These are phyloP conservation scores for Anolis sagrei DNA, from an alignment of 2,113 vertebrate species.

Conservation along the genomic window DNA sequence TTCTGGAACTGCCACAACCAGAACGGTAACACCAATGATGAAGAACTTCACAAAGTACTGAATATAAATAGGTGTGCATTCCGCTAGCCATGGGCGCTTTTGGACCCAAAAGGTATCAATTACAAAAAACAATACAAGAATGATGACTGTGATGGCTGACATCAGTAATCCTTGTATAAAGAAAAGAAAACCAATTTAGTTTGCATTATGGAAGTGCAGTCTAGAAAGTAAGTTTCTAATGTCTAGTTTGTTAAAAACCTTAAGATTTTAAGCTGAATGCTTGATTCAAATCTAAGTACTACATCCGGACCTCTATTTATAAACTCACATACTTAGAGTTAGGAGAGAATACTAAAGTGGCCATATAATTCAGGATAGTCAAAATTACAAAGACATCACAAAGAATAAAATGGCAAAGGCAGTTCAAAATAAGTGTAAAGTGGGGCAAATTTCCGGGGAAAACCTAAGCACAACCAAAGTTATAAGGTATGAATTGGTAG, in stretches of 20 bases:
- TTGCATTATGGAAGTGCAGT: neutral
- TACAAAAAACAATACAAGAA: slow-evolving; percentile 95
- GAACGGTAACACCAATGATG: slow-evolving; percentile 97
- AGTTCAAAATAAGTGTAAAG: neutral
- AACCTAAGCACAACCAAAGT: neutral
- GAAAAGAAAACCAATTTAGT: slow-evolving; percentile 42
- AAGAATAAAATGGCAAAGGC: neutral
- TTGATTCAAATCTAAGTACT: neutral
- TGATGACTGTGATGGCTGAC: slow-evolving; percentile 98
- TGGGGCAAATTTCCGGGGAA: neutral
- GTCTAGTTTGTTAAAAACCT: neutral
- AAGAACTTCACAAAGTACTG: slow-evolving; percentile 99
- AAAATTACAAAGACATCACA: neutral
- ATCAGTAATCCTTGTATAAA: slow-evolving; percentile 89
- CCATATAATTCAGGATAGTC: neutral
- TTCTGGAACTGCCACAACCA: slow-evolving; percentile 97
- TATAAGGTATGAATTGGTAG: neutral
- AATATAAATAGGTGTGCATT: slow-evolving; percentile 96
- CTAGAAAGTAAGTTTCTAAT: neutral
- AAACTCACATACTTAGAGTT: neutral
- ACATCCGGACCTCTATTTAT: neutral
- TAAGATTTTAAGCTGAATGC: neutral
- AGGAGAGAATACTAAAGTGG: neutral
- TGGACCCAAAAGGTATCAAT: slow-evolving; percentile 96
- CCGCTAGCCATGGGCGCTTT: slow-evolving; percentile 88